A percentile compares a stretch with the other conserved stretches of the same genome.
Conservation (phyloP, 2,113 vertebrate species). For the Apaloderma vittatum region DNA sequence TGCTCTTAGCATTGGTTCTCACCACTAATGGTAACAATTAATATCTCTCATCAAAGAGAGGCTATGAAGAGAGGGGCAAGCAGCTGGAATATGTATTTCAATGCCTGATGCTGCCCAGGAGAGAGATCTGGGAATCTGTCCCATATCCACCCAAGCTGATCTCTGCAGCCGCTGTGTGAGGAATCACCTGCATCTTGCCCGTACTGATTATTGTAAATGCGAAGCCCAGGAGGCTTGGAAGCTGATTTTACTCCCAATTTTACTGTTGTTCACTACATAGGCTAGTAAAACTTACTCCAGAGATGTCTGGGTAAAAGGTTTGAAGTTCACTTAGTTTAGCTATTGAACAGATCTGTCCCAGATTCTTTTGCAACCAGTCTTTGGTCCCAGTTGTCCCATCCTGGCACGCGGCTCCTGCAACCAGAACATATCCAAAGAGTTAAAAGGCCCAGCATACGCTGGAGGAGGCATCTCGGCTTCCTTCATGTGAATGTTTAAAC, state of each 20-base stretch:
- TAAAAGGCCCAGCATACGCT: background rate
- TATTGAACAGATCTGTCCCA: conserved; percentile 8
- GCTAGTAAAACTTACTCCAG: conserved; percentile 48
- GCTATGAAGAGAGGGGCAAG: background rate
- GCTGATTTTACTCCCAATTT: background rate
- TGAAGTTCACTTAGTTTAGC: conserved; percentile 1
- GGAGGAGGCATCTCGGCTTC: background rate
- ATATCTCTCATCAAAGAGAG: background rate
- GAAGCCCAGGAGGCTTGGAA: background rate
- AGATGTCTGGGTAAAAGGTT: background rate
- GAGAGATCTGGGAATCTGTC: background rate
- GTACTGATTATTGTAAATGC: background rate
- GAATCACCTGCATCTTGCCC: background rate
- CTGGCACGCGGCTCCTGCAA: background rate
- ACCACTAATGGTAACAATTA: background rate
- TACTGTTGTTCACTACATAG: background rate
- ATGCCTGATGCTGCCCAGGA: background rate
- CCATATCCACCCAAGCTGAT: background rate
- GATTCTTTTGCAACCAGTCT: conserved; percentile 1
- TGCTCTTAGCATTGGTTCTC: background rate
- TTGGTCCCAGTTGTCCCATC: background rate
- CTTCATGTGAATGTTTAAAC: background rate
- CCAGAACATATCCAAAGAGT: background rate
- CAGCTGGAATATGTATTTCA: background rate
- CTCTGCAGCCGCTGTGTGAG: background rate